A percentile compares a stretch with the other conserved stretches of the same genome.
phyloP scores from a whole-genome alignment of 2,113 vertebrate genomes.

The Cyprinus carpio region DNA sequence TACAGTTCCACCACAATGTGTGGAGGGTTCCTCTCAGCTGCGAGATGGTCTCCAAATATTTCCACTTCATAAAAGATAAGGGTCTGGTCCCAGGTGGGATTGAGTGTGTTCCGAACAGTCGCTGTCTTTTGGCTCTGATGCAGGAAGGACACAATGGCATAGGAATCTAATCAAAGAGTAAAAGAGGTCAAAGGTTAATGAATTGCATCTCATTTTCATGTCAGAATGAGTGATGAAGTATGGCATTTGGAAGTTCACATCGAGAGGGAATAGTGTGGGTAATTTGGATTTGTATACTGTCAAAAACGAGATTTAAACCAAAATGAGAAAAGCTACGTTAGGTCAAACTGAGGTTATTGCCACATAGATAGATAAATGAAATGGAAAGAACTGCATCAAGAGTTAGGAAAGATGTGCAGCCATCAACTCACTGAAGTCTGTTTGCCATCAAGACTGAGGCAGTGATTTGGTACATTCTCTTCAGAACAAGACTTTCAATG shows the following conservation, averaged over 20 bases:
- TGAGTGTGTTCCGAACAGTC: slow-evolving; percentile 86
- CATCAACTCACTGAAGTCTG: slow-evolving; percentile 44
- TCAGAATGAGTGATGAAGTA: not conserved
- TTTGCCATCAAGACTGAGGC: slow-evolving; percentile 37
- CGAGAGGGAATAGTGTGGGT: not conserved
- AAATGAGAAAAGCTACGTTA: not conserved
- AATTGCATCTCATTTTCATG: not conserved
- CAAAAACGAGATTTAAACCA: not conserved
- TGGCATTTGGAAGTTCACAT: not conserved
- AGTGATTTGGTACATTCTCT: slow-evolving; percentile 42
- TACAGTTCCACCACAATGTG: slow-evolving; percentile 88
- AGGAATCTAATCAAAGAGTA: slow-evolving; percentile 80
- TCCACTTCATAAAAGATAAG: slow-evolving; percentile 95
- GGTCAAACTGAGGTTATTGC: not conserved
- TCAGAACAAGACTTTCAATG: slow-evolving; percentile 42
- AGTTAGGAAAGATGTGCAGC: slow-evolving; percentile 42
- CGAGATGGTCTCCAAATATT: slow-evolving; percentile 83
- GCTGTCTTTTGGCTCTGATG: slow-evolving; percentile 95
- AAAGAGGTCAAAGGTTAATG: slow-evolving; percentile 23
- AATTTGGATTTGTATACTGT: not conserved
- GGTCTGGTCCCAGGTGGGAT: slow-evolving; percentile 97
- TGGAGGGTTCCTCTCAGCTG: slow-evolving; percentile 74
- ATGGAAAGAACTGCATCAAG: slow-evolving; percentile 48
- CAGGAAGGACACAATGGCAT: slow-evolving; percentile 93
- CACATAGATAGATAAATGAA: slow-evolving; percentile 37